phyloP scores from a whole-genome alignment of 1,140 invertebrate species.

The Metopolophium dirhodum region DNA sequence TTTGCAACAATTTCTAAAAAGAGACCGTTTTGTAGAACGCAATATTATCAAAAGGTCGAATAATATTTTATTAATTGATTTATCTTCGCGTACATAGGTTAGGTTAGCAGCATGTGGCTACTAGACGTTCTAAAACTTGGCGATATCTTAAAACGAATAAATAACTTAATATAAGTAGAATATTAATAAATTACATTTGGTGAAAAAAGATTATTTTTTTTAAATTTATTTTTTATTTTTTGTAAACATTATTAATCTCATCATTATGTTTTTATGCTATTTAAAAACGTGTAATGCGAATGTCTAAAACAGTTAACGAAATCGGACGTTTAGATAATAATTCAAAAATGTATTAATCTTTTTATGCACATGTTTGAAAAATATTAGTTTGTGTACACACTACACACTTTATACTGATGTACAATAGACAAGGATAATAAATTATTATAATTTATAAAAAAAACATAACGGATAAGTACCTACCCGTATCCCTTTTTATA shows the following conservation, averaged over 20 bases:
- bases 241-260: neutral
- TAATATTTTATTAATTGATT: neutral
- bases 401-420: neutral
- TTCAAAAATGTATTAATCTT: neutral
- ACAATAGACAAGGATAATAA: neutral
- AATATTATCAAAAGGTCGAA: neutral
- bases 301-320: neutral
- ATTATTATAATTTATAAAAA: neutral
- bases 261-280: neutral
- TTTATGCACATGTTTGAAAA: neutral
- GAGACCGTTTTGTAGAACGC: neutral
- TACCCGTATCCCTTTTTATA: neutral
- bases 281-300: neutral
- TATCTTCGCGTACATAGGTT: neutral
- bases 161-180: neutral
- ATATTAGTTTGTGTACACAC: neutral
- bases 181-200: neutral
- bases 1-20: neutral
- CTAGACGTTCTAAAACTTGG: neutral
- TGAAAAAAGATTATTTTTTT: neutral
- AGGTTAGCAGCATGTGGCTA: neutral
- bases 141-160: neutral
- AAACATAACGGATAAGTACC: neutral
- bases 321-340: neutral
- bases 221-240: neutral